Conservation (phyloP, 2,113 vertebrate genomes). For the Datnioides undecimradiatus region DNA sequence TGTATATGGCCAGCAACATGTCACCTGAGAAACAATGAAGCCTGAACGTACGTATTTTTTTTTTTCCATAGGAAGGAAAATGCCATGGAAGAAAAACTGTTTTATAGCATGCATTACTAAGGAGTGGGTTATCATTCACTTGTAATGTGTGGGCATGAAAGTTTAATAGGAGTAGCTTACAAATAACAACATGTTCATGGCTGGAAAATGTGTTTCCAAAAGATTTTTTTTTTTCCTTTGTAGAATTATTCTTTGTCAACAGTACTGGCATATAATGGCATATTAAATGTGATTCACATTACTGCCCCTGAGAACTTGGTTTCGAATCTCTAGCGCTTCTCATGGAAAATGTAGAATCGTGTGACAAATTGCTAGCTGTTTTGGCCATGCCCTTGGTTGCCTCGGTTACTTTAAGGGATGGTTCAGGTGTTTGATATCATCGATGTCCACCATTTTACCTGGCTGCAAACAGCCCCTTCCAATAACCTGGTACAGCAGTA, state of each 20-base stretch:
- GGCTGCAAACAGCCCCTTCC: too few relatives aligned
- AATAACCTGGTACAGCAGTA: too few relatives aligned
- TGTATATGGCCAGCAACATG: slow-evolving; percentile 21
- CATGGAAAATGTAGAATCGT: too few relatives aligned
- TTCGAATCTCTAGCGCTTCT: background rate
- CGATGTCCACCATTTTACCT: too few relatives aligned
- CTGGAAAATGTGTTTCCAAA: background rate
- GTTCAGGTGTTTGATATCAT: too few relatives aligned
- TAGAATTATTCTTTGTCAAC: background rate
- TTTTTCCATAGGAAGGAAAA: slow-evolving; percentile 11
- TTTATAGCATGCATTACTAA: background rate
- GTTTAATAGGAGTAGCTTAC: background rate
- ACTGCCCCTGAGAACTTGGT: background rate
- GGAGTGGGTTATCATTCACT: background rate
- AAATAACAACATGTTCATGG: background rate
- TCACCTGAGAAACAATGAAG: slow-evolving; percentile 33
- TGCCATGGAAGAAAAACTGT: background rate
- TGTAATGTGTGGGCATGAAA: background rate
- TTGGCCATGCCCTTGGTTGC: background rate
- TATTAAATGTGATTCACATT: background rate
- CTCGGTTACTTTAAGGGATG: too few relatives aligned
- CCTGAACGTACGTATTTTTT: slow-evolving; percentile 15
- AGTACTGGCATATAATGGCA: background rate
- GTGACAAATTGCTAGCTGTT: background rate
- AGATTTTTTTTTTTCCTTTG: background rate